Base-by-base conservation (phyloP, 1,140 invertebrate genomes). In the Trialeurodes vaporariorum region DNA sequence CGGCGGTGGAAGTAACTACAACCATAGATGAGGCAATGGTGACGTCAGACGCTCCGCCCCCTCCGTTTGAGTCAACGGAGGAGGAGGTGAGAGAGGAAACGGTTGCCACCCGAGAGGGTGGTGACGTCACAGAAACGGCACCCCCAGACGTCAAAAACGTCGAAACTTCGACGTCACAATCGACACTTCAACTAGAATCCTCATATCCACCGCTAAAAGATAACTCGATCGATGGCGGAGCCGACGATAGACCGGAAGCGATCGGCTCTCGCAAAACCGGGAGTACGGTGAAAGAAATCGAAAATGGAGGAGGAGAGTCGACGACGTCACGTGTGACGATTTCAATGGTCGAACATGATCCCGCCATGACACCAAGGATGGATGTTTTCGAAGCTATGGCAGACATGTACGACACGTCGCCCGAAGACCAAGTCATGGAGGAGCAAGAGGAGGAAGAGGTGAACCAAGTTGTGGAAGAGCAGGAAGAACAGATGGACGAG, bases 371-470 rank as follows among this genome's bases (percentile, higher is more conserved):
- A 9, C 27, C 59, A n/a, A 25, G n/a, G n/a, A 59, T 21, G 25
- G 21, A 49, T 27, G 22, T 24, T 49, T 63, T 26, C 2, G 67
- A 68, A 24, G 22, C 27, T n/a, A n/a, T n/a, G n/a, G n/a, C n/a
- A 12, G 34, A 34, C 12, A 24, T 27, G 65, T 25, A 21, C 25
- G 27, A 27, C 61, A 12, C 17, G 24, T 2, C n/a, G 27, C 21
- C 13, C 13, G 2, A 22, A 59, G 23, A 65, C 2, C 5, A 40
- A 26, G 49, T 13, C 22, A 58, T n/a, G 9, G 27, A 59, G 17
- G 67, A 68, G 69, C 25, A 65, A 64, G 66, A 59, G 21, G 64
- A 66, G n/a, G 65, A 63, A 25, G 59, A n/a, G n/a, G n/a, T n/a
- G n/a, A n/a, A n/a, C n/a, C n/a, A n/a, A n/a, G n/a, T n/a, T n/a